Evolutionary conservation across 2,888 invertebrate species (phyloP), one percentile per base, ranked within the genome.

Genomic region (Orthosia gracilis): DNA sequence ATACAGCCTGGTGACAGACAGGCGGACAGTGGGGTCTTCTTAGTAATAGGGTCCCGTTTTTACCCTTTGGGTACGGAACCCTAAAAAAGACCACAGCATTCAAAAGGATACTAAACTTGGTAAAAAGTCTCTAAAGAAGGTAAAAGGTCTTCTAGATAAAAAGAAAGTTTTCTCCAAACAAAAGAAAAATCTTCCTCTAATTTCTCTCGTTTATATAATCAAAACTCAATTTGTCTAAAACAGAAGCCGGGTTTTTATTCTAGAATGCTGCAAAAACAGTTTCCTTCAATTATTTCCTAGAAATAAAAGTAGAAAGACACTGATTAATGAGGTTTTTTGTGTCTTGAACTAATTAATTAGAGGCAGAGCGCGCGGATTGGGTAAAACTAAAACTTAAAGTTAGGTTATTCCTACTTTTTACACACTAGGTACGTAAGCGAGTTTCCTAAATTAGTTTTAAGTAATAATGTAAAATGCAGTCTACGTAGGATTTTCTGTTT

Each of bases 301-400:
- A 69, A 83, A 80, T 64, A 75, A 76, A 79, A 78, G 69, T 73
- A 67, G 69, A 71, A 74, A 40, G 80, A 76, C 82, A 54, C 57
- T 87, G 85, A 88, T 85, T 73, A 86, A 88, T 85, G 79, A 78
- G 68, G 17, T 59, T 80, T 85, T 84, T 82, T 81, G 68, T 73
- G 67, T 59, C 47, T 74, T 63, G 62, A 55, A 69, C 68, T 77
- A 84, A 85, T 86, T 84, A 86, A 86, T 78, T 76, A 70, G 50
- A 68, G 31, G 68, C 26, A 64, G 49, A 62, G 49, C 64, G 61
- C 50, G 63, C 15, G 54, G 64, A 76, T 72, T 63, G 69, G 66
- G 71, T 45, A 63, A 59, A 59, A 73, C 45, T 63, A 59, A 75
- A 76, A 62, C 26, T 57, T n/a, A 1, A 31, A 70, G 49, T 45